Percentiles rank a stretch among this genome's conserved stretches.
phyloP scores from a whole-genome alignment of 2,797 vertebrate genomes.

The Acrocephalus scirpaceus region DNA sequence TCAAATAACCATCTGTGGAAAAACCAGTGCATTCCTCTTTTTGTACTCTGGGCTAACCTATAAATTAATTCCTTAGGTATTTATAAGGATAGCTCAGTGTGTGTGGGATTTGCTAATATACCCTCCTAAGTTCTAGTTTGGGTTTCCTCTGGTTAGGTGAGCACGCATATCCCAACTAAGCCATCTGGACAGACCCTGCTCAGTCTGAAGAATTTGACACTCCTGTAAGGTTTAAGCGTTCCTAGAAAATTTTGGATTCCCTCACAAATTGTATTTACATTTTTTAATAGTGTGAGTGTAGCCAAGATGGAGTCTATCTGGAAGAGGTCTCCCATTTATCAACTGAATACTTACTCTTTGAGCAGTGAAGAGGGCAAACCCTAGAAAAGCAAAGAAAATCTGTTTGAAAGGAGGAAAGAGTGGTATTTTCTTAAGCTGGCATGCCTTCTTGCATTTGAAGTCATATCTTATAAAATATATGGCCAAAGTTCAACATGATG shows the following conservation, averaged over 20 bases:
- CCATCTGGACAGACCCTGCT: not conserved
- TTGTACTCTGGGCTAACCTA: not conserved
- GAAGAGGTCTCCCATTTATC: not conserved
- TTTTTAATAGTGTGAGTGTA: not conserved
- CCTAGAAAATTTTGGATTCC: conserved; percentile 21
- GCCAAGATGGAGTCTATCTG: not conserved
- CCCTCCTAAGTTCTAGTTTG: not conserved
- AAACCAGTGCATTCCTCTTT: conserved; percentile 4
- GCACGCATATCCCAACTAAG: not conserved
- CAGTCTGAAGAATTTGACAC: not conserved
- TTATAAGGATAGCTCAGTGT: not conserved
- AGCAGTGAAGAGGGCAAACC: not conserved
- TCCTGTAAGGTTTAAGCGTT: not conserved
- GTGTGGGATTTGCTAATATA: conserved; percentile 30
- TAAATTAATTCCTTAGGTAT: conserved; percentile 8
- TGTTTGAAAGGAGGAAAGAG: not conserved
- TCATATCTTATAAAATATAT: not conserved
- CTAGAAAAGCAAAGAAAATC: not conserved
- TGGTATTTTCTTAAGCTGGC: not conserved
- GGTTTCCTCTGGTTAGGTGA: not conserved
- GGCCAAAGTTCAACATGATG: not conserved
- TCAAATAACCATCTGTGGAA: not conserved
- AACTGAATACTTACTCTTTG: not conserved
- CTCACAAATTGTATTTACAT: conserved; percentile 1
- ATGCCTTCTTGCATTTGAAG: not conserved